Evolutionary conservation across 2,113 vertebrate species (phyloP).

Genomic region (Choloepus hoffmanni): DNA sequence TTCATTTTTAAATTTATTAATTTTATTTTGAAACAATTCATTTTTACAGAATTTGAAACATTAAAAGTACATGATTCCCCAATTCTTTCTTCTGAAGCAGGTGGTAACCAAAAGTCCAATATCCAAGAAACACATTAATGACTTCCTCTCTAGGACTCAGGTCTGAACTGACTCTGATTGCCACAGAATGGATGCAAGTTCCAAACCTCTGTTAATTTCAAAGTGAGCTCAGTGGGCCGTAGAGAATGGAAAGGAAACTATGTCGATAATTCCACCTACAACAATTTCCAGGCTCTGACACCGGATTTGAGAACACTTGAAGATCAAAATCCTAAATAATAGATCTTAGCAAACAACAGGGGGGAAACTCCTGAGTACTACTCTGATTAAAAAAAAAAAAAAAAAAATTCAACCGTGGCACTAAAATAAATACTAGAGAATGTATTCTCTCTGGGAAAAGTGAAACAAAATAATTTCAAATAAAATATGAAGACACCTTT

Average conservation of each 20-base stretch:
- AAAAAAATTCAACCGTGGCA: constrained; percentile 52
- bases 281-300: neutral
- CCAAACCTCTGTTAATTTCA: neutral
- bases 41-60: constrained; percentile 14
- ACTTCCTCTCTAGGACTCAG: neutral
- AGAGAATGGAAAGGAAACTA: neutral
- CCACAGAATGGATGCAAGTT: neutral
- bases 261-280: neutral
- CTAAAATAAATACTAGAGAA: constrained; percentile 58
- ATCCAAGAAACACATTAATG: neutral
- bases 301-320: neutral
- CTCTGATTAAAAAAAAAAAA: constrained; percentile 48
- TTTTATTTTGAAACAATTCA: neutral
- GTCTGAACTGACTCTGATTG: neutral
- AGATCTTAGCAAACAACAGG: constrained; percentile 37
- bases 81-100: neutral
- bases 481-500: constrained; percentile 41
- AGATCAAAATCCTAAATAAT: neutral
- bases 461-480: constrained; percentile 33
- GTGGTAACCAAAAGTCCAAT: neutral
- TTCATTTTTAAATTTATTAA: neutral
- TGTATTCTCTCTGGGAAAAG: constrained; percentile 29
- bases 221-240: neutral
- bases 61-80: neutral
- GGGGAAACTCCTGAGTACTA: constrained; percentile 55